phyloP scores from a whole-genome alignment of 1,140 invertebrate species.

The Ganaspis sp. region DNA sequence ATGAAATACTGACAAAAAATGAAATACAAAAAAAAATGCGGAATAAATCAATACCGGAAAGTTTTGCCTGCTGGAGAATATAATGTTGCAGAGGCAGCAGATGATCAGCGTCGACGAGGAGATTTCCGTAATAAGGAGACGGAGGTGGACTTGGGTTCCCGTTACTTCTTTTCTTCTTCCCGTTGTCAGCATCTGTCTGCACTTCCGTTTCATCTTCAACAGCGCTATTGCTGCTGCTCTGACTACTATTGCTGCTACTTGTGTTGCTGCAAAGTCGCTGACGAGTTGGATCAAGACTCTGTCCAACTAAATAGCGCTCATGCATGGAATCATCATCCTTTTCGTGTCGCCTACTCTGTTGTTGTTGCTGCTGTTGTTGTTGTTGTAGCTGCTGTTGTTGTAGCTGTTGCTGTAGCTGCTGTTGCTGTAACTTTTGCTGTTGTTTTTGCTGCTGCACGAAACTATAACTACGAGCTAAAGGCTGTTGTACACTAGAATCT shows the following conservation, averaged over 20 bases:
- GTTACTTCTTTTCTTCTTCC: constrained; percentile 71
- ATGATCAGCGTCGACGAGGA: constrained; percentile 78
- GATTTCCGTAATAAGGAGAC: constrained; percentile 71
- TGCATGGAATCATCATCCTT: constrained; percentile 87
- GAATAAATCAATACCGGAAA: constrained; percentile 77
- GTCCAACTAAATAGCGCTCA: constrained; percentile 83
- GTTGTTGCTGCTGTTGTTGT: constrained; percentile 66
- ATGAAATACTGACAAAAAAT: too few relatives aligned
- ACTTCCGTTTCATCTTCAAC: constrained; percentile 63
- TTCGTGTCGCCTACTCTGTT: constrained; percentile 72
- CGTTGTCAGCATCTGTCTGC: constrained; percentile 59
- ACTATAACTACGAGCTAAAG: constrained; percentile 82
- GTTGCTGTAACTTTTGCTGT: constrained; percentile 73
- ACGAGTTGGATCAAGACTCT: constrained; percentile 61
- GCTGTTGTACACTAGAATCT: constrained; percentile 68
- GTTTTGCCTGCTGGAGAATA: constrained; percentile 89
- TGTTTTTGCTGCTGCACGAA: constrained; percentile 82
- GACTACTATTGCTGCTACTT: constrained; percentile 69
- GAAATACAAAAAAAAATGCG: background rate
- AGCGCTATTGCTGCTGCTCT: constrained; percentile 69
- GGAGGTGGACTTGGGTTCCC: constrained; percentile 73
- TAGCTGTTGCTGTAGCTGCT: constrained; percentile 74
- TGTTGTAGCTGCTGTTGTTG: constrained; percentile 71
- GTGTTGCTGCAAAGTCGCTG: constrained; percentile 71
- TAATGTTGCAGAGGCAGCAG: constrained; percentile 91